phyloP scores from a whole-genome alignment of 2,797 vertebrate species.

The Pempheris klunzingeri region DNA sequence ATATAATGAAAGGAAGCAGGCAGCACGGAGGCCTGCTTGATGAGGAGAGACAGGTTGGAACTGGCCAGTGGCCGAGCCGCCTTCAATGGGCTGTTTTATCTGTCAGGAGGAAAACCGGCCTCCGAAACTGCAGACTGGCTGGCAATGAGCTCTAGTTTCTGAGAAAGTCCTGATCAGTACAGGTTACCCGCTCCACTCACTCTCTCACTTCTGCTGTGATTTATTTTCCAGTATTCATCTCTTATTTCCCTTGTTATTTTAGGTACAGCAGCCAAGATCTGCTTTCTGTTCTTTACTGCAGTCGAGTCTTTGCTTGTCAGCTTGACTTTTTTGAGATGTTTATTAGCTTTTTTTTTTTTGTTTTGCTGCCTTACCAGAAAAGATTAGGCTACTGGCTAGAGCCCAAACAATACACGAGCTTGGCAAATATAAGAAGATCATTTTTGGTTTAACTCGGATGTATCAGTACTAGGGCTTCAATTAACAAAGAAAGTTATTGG shows the following conservation, averaged over 20 bases:
- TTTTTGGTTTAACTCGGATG: neutral
- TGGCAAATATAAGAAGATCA: neutral
- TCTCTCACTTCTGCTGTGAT: neutral
- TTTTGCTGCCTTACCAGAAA: neutral
- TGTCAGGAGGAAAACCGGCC: conserved; percentile 39
- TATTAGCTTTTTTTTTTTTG: neutral
- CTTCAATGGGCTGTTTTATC: conserved; percentile 58
- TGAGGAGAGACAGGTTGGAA: conserved; percentile 53
- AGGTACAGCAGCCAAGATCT: neutral
- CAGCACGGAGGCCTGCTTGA: conserved; percentile 50
- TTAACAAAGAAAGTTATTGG: too few species aligned
- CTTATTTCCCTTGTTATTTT: conserved; percentile 3
- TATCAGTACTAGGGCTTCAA: neutral
- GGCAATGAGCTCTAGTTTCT: conserved; percentile 35
- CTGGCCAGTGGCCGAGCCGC: conserved; percentile 27
- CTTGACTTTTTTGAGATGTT: neutral
- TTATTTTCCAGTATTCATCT: neutral
- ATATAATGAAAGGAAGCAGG: conserved; percentile 57
- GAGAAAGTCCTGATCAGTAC: conserved; percentile 20
- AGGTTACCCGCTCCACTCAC: neutral
- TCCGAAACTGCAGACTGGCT: conserved; percentile 23
- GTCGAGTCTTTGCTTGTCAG: neutral
- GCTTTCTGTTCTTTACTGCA: neutral
- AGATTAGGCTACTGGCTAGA: neutral
- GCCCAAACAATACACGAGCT: neutral